phyloP scores from a whole-genome alignment of 1,140 invertebrate species.

The Tetramorium simillimum region DNA sequence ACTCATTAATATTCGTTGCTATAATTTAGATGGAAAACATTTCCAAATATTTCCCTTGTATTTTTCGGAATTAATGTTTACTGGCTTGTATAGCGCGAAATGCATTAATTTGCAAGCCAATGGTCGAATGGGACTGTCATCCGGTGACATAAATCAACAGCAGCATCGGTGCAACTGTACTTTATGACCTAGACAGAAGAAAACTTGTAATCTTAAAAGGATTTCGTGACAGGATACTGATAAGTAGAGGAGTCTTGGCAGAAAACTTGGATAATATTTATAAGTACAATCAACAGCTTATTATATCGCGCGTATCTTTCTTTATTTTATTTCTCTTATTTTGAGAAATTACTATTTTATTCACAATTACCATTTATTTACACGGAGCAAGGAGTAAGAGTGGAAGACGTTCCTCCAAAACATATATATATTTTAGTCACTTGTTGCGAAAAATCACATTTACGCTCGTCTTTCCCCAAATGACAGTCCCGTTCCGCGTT shows the following conservation, averaged over 20 bases:
- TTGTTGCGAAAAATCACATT: background rate
- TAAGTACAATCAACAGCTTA: background rate
- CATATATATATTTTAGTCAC: background rate
- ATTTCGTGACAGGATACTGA: background rate
- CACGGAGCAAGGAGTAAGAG: no score
- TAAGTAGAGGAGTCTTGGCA: background rate
- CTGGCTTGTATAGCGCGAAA: background rate
- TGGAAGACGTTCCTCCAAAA: background rate
- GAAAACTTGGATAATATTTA: background rate
- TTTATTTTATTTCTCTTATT: background rate
- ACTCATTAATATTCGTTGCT: background rate
- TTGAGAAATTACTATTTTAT: background rate
- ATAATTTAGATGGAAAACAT: background rate
- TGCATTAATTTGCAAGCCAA: slow-evolving; percentile 15
- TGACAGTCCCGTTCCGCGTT: background rate
- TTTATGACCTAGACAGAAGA: background rate
- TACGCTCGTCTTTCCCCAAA: background rate
- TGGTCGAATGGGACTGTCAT: background rate
- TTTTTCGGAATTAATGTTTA: slow-evolving; percentile 18
- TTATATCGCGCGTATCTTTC: background rate
- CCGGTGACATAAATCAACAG: background rate
- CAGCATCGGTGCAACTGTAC: slow-evolving; percentile 24
- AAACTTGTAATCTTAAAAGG: background rate
- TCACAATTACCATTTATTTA: background rate
- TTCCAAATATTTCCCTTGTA: background rate